Base-by-base conservation (phyloP, 64 coral and sea anemone species). In the Exaiptasia diaphana region DNA sequence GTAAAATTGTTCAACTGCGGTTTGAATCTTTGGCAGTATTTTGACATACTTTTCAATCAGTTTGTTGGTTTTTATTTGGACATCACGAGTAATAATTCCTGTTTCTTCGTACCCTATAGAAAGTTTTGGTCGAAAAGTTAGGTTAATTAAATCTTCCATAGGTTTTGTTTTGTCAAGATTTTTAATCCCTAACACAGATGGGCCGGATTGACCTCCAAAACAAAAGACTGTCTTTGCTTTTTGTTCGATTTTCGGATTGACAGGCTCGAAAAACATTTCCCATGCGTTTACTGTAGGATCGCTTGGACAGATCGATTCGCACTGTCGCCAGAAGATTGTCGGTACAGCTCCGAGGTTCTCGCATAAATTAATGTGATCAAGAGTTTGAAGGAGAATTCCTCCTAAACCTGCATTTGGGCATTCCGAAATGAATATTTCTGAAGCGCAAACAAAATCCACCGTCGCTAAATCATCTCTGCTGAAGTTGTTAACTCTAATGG, bases 221-320 rank as follows among this genome's bases (percentile, higher is more conserved):
- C 91, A 94, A 10, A 94, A 55, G 43, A 83, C 79, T 18, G 44
- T 83, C 45, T 63, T 76, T 31, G 60, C 64, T 78, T 79, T 46
- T 52, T 49, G 23, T n/a, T 94, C 91, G 29, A 94, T 28, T 14
- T 52, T 78, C 14, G 25, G 42, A 53, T 89, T 89, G 10, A 94
- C 53, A 2, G 91, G 91, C 28, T 94, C 85, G 65, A 94, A 94
- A 80, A 88, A 94, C 91, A 85, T 89, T 6, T 63, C 48, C 91
- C 91, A 94, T 5, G 91, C 83, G 67, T 94, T 89, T 0, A 89
- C 57, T 5, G 11, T 62, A 5, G 68, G 56, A 44, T 84, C 68
- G 21, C 37, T 46, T n/a, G 85, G 67, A 33, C 91, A 94, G 22
- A 57, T 45, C 24, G 86, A 20, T 5, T 81, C 58, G 80, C 91